Conservation (phyloP, 2,113 vertebrate genomes). For the Cephalopterus ornatus region DNA sequence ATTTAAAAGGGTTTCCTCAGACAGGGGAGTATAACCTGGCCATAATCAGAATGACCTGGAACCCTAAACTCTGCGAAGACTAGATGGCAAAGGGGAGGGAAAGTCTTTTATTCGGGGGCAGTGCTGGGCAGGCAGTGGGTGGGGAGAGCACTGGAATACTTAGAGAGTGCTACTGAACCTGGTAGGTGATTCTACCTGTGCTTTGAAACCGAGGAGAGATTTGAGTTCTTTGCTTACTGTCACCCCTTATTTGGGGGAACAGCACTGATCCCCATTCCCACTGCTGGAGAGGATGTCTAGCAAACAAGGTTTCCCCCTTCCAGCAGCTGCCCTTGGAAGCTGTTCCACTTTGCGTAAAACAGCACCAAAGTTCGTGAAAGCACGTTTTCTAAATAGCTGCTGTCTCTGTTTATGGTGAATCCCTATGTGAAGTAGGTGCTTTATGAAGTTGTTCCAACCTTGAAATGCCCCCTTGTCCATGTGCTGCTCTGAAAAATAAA, state of each 20-base stretch:
- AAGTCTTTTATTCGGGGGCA: neutral
- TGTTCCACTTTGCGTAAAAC: neutral
- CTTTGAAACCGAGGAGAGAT: neutral
- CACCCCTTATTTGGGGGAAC: neutral
- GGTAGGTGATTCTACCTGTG: neutral
- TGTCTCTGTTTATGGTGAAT: neutral
- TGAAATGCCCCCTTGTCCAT: neutral
- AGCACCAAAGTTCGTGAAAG: neutral
- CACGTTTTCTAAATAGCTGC: neutral
- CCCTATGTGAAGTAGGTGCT: neutral
- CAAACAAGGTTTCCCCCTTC: neutral
- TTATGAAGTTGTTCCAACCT: neutral
- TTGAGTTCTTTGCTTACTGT: neutral
- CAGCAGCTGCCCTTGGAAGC: neutral
- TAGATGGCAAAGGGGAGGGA: neutral
- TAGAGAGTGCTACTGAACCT: neutral
- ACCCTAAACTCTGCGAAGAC: neutral
- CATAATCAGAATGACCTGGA: neutral
- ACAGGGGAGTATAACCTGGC: neutral
- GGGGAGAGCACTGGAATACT: neutral
- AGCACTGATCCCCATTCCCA: accelerated
- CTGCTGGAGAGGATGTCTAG: neutral
- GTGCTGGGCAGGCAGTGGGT: neutral
- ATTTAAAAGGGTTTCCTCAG: neutral
- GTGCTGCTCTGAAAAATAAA: neutral